Percentiles rank a stretch among this genome's conserved stretches.
phyloP scores from a whole-genome alignment of 2,797 vertebrate species.

The Pipistrellus pipistrellus region DNA sequence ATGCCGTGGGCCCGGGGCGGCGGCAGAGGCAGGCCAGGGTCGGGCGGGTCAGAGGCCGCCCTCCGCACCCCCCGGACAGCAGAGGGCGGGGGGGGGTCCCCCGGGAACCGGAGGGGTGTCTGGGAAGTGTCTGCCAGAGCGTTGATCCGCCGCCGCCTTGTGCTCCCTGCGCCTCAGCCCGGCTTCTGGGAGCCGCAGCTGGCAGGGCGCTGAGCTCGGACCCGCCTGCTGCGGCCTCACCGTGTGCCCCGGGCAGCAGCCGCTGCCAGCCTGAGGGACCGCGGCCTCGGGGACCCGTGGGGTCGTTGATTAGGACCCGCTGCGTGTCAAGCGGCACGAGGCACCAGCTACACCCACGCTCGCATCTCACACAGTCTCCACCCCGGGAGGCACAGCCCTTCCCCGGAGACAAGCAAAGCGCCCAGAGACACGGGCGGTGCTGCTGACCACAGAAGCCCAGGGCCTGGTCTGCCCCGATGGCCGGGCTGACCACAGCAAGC shows the following conservation, averaged over 20 bases:
- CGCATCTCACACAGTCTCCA: neutral
- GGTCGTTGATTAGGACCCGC: neutral
- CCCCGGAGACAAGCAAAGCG: neutral
- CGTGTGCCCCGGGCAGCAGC: too few species aligned
- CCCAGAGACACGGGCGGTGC: neutral
- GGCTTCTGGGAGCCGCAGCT: neutral
- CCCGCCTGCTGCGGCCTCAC: too few species aligned
- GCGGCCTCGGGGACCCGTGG: fast-evolving
- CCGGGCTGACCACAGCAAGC: too few species aligned
- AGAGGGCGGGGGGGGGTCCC: neutral
- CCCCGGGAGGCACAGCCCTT: neutral
- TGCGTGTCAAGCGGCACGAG: neutral
- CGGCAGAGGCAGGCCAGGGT: too few species aligned
- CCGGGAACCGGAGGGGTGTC: neutral
- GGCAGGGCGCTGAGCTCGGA: neutral
- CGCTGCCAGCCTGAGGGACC: too few species aligned
- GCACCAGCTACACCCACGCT: neutral
- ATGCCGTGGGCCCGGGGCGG: too few species aligned
- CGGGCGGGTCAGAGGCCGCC: neutral
- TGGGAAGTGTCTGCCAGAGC: neutral
- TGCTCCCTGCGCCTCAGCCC: neutral
- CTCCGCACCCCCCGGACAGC: neutral
- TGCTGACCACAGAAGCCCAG: too few species aligned
- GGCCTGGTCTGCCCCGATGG: too few species aligned
- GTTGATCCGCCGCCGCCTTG: fast-evolving